Percentiles rank a stretch among this genome's conserved stretches.
Evolutionary conservation across 2,797 vertebrate genomes (phyloP).

Genomic region (Ptychobarbus kaznakovi): DNA sequence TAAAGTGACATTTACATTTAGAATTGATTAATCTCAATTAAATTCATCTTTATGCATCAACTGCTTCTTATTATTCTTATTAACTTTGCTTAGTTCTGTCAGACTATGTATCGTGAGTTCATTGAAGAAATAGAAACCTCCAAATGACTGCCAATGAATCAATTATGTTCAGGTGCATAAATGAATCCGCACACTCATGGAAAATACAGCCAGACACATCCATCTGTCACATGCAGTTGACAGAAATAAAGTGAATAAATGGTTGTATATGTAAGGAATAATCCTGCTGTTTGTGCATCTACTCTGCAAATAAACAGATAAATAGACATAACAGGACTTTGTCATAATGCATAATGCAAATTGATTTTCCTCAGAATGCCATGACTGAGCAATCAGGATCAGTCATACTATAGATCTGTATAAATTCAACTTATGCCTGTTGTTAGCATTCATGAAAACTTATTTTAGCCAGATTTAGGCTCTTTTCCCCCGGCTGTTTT

Average conservation of each 20-base stretch:
- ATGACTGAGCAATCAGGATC: background rate
- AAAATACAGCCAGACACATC: background rate
- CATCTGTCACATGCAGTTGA: background rate
- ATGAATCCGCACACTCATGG: background rate
- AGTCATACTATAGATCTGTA: background rate
- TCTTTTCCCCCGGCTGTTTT: background rate
- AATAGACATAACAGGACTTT: too few species aligned
- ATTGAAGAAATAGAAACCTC: background rate
- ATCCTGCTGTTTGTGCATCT: background rate
- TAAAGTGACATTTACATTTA: background rate
- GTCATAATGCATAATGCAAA: background rate
- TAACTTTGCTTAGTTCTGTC: background rate
- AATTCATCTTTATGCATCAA: background rate
- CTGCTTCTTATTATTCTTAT: background rate
- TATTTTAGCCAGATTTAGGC: background rate
- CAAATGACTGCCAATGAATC: background rate
- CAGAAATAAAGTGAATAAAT: background rate
- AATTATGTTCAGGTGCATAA: background rate
- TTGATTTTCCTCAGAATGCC: background rate
- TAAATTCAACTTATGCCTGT: background rate
- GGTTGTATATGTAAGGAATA: background rate
- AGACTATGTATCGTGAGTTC: background rate
- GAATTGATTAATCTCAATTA: background rate
- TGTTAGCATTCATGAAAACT: background rate
- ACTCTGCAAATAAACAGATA: background rate